Evolutionary conservation across 1,140 invertebrate species (phyloP), one percentile per base, ranked within the genome.

Genomic region (Wiebesia pumilae): DNA sequence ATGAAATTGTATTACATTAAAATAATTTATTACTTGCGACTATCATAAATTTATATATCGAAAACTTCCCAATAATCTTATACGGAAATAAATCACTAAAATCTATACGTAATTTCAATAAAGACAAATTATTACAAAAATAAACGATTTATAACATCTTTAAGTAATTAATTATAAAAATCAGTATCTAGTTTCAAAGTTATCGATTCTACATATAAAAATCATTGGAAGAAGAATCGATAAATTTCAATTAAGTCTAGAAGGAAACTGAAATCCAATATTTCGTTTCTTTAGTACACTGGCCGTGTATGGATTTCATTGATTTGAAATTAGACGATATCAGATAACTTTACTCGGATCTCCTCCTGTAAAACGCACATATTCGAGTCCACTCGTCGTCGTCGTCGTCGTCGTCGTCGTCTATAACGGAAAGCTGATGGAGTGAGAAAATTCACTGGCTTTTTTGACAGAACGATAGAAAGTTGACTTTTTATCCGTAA

Each of bases 301-400:
- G 24, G 7, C 4, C 30, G 16, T 16, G 21, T 47, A 38, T 16
- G 67, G 27, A n/a, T 62, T 84, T 30, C 83, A 67, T 40, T 65
- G 38, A 78, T 78, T 84, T 14, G 75, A 79, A 84, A 84, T 78
- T 78, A 62, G 51, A 62, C 21, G 71, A 77, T 79, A 67, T 84
- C 38, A 35, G 83, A 84, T 84, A 78, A 78, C 51, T 51, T 43
- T 35, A 27, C 1, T 69, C 38, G 14, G 19, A 12, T 51, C 69
- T n/a, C 4, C 10, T 12, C 33, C 43, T 51, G 43, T 75, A 47
- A 21, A 27, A 83, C 21, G 65, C 51, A 77, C 82, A 51, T 83
- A 77, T 51, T 58, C 35, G 47, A 65, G 54, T 40, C 47, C 35
- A 62, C 27, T 77, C 54, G 69, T 10, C 35, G 27, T 38, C 73